Evolutionary conservation across 2,888 invertebrate species (phyloP), one percentile per base, ranked within the genome.

Genomic region (Ptychoptera albimana): DNA sequence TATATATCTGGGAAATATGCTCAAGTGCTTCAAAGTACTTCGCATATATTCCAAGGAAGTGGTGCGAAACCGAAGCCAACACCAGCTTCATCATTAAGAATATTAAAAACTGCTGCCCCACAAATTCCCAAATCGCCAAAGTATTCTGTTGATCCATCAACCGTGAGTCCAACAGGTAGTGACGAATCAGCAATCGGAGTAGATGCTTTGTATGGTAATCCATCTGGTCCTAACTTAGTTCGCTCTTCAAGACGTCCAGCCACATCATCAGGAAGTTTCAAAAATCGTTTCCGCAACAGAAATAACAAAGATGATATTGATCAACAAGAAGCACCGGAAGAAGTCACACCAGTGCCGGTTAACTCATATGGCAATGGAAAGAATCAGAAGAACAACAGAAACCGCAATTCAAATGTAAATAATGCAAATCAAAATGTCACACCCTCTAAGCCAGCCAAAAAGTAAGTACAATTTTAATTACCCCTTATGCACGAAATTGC

Each of bases 1-100:
- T 84, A 80, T 58, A 84, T 88, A 55, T 81, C 82, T 41, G 86
- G 85, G 35, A 88, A 88, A 66, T 88, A 89, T 60, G 87, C 88
- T 3, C 88, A 89, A 66, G 81, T 84, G 9, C 66, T 88, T 30
- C 85, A 86, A 57, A 86, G 85, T 55, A 82, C 83, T 36, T 84
- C 87, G 1, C 79, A 78, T 56, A 66, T 82, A 35, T 63, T 77
- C 46, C 70, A 72, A 50, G 35, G 32, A 10, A 58, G 58, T 44
- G 56, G 55, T 11, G 60, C 62, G 46, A 73, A 75, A 56, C 71
- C 67, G 8, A 80, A 79, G 65, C 78, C 82, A 49, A 71, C 74
- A 37, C 77, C 82, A 1, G 73, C 77, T 34, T 75, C 74, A 36
- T 70, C 79, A 0, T 70, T 78, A 44, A 72, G 81, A 54, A 81